Conservation (phyloP, 2,797 vertebrate species). For the Galago senegalensis region DNA sequence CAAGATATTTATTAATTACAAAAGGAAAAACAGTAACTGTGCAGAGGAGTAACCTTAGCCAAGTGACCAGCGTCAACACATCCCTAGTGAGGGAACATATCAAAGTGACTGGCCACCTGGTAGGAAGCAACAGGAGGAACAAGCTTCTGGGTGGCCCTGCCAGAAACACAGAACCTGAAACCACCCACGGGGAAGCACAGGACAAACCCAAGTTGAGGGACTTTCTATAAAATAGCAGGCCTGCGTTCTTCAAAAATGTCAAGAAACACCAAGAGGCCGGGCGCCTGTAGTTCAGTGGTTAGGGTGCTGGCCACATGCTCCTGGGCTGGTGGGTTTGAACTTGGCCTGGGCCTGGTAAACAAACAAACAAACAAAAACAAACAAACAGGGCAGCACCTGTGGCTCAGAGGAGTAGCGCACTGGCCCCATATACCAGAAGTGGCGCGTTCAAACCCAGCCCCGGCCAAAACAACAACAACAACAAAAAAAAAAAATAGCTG, state of each 20-base stretch:
- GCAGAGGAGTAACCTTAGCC: neutral
- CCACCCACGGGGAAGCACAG: neutral
- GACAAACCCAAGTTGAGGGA: neutral
- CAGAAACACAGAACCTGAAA: neutral
- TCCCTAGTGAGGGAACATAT: neutral
- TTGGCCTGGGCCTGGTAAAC: too few species aligned
- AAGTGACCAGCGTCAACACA: accelerated
- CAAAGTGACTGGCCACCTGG: neutral
- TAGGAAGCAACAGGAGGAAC: neutral
- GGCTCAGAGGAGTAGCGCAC: too few species aligned
- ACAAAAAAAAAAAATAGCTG: too few species aligned
- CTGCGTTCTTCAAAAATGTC: neutral
- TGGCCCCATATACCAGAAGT: too few species aligned
- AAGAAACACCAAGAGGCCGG: neutral
- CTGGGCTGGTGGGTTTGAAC: too few species aligned
- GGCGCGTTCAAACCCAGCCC: too few species aligned
- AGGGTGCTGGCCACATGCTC: too few species aligned
- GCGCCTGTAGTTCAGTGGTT: too few species aligned
- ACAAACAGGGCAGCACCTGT: too few species aligned
- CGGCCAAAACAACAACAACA: too few species aligned
- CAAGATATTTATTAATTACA: neutral
- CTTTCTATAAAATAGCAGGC: neutral
- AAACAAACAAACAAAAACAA: too few species aligned
- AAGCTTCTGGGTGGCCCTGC: neutral
- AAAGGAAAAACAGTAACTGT: neutral